A percentile compares a stretch with the other conserved stretches of the same genome.
phyloP scores from a whole-genome alignment of 2,113 vertebrate species.

The Zootoca vivipara region DNA sequence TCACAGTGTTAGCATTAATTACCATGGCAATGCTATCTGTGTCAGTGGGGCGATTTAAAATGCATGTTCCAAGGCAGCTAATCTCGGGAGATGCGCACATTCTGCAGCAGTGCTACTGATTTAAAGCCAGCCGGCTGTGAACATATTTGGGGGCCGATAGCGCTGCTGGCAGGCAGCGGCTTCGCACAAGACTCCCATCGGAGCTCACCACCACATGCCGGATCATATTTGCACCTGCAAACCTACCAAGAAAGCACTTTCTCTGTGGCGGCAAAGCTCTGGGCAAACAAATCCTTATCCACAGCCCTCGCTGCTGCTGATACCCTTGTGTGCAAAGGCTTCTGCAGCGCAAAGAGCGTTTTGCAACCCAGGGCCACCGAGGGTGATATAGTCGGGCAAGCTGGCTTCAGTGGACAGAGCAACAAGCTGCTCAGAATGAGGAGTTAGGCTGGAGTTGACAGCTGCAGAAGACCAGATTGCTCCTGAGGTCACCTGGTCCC shows the following conservation, averaged over 20 bases:
- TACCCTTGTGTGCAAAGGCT: too few relatives aligned
- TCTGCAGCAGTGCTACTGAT: background rate
- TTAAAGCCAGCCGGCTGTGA: background rate
- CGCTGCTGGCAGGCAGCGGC: background rate
- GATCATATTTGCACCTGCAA: background rate
- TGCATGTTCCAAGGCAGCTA: conserved; percentile 11
- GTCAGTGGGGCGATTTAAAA: conserved; percentile 21
- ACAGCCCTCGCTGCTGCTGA: background rate
- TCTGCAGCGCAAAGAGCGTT: background rate
- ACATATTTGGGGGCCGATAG: background rate
- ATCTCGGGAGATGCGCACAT: conserved; percentile 24
- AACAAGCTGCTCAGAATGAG: background rate
- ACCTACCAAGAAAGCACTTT: background rate
- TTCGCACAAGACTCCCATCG: background rate
- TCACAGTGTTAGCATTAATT: conserved; percentile 42
- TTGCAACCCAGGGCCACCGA: background rate
- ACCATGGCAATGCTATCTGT: conserved; percentile 21
- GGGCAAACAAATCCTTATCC: too few relatives aligned
- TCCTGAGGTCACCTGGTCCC: background rate
- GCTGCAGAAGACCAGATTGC: background rate
- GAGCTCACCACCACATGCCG: background rate
- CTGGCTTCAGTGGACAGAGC: too few relatives aligned
- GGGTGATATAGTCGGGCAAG: too few relatives aligned
- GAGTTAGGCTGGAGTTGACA: background rate
- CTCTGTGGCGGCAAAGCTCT: background rate